A percentile compares a stretch with the other conserved stretches of the same genome.
Evolutionary conservation across 2,888 invertebrate genomes (phyloP).

Genomic region (Junonia oenone): DNA sequence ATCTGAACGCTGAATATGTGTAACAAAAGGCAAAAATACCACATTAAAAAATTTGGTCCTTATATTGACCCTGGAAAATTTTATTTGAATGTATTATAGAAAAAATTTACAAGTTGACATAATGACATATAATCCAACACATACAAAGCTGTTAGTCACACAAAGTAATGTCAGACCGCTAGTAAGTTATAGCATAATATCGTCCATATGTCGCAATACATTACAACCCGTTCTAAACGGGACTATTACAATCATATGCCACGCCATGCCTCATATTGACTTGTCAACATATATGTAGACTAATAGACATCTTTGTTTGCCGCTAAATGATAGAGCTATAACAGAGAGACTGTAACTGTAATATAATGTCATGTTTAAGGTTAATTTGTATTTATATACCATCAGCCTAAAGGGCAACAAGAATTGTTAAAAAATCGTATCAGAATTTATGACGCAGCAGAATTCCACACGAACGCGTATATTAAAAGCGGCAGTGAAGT

Average conservation of each 20-base stretch:
- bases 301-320: neutral
- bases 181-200: slow-evolving; percentile 32
- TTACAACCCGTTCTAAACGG: slow-evolving; percentile 52
- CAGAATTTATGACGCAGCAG: too few species aligned
- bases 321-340: neutral
- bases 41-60: too few species aligned
- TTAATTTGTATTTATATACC: too few species aligned
- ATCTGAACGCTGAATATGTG: too few species aligned
- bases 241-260: slow-evolving; percentile 40
- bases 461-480: too few species aligned
- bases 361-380: neutral
- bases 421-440: too few species aligned
- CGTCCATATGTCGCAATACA: slow-evolving; percentile 46
- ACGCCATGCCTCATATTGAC: slow-evolving; percentile 5
- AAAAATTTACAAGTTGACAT: too few species aligned
- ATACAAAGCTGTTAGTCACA: slow-evolving; percentile 1
- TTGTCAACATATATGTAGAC: slow-evolving; percentile 4
- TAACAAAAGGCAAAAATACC: too few species aligned
- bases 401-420: too few species aligned
- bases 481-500: too few species aligned
- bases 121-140: neutral
- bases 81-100: too few species aligned
- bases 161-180: slow-evolving; percentile 12
- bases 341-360: neutral
- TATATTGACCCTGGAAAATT: too few species aligned